phyloP scores from a whole-genome alignment of 2,797 vertebrate species.

The Falco berigora region DNA sequence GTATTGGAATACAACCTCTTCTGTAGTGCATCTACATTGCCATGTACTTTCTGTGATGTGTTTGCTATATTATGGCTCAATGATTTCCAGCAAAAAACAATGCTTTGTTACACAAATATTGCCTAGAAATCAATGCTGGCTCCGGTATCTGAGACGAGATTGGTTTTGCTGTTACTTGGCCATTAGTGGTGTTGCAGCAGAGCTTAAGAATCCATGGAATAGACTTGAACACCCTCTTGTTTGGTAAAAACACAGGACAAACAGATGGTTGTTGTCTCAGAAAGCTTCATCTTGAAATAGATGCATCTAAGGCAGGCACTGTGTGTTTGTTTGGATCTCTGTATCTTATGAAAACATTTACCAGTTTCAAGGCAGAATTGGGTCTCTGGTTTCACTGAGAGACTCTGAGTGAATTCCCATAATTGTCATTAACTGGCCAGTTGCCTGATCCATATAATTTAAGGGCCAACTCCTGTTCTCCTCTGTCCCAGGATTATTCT shows the following conservation, averaged over 20 bases:
- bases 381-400: neutral
- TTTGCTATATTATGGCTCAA: neutral
- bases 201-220: neutral
- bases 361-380: neutral
- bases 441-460: neutral
- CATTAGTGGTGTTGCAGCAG: neutral
- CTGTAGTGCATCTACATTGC: neutral
- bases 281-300: neutral
- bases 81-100: neutral
- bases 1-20: neutral
- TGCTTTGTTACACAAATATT: neutral
- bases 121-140: neutral
- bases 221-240: neutral
- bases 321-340: neutral
- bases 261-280: neutral
- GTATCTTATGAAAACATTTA: neutral
- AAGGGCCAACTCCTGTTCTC: neutral
- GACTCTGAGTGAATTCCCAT: neutral
- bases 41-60: neutral
- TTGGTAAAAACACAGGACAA: neutral
- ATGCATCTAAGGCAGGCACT: neutral
- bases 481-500: neutral
- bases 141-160: neutral
- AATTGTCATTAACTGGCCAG: neutral
- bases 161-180: neutral